These are phyloP conservation scores for Trichogramma dendrolimi DNA, from an alignment of 2,888 invertebrate genomes.

Conservation along the genomic window DNA sequence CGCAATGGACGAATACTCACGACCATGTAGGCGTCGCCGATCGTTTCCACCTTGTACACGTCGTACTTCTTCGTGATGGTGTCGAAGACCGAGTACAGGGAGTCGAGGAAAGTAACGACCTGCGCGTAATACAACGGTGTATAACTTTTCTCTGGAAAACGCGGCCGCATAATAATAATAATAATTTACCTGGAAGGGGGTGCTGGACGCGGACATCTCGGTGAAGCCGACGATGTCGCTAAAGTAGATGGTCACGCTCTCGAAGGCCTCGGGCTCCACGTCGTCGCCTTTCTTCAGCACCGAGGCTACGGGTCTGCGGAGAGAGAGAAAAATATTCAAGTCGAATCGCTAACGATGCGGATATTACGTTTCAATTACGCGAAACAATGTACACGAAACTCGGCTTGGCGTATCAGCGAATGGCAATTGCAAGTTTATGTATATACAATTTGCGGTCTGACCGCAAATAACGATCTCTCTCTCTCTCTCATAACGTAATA, in stretches of 20 bases:
- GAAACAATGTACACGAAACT: no score
- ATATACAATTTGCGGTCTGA: no score
- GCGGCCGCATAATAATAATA: neutral
- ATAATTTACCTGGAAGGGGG: constrained; percentile 71
- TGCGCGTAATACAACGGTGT: constrained; percentile 44
- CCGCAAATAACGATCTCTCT: no score
- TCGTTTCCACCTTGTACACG: constrained; percentile 96
- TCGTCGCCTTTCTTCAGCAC: constrained; percentile 83
- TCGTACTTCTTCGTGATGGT: constrained; percentile 94
- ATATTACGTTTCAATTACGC: no score
- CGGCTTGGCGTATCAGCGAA: no score
- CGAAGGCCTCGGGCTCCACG: constrained; percentile 89
- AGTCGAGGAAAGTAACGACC: constrained; percentile 95
- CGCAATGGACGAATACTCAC: constrained; percentile 52
- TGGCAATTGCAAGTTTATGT: no score
- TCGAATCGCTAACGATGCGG: no score
- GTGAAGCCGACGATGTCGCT: constrained; percentile 97
- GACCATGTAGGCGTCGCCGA: constrained; percentile 79
- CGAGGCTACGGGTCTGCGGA: constrained; percentile 76
- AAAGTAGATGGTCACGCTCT: constrained; percentile 92
- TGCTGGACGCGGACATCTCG: constrained; percentile 89
- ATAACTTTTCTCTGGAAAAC: neutral
- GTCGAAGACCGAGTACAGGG: constrained; percentile 95
- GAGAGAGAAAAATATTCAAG: constrained; percentile 7
- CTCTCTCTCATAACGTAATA: neutral